Conservation (phyloP, 1,140 invertebrate genomes). For the Tetragonula clypearis region DNA sequence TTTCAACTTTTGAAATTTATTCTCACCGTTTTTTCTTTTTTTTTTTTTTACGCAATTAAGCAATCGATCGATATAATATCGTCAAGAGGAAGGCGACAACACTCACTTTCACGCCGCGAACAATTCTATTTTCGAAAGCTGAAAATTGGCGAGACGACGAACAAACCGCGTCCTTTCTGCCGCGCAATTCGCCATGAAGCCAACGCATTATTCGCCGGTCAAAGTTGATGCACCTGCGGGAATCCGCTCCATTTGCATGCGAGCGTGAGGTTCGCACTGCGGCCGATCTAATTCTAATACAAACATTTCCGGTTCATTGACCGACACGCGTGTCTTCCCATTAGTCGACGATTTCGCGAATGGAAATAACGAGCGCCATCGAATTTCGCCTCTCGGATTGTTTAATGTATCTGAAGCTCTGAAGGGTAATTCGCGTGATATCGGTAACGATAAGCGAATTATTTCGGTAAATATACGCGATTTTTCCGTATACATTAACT, state of each 20-base stretch:
- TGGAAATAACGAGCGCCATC: neutral
- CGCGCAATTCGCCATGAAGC: conserved; percentile 3
- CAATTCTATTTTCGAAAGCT: neutral
- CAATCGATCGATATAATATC: neutral
- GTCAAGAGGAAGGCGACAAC: neutral
- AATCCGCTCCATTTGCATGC: conserved; percentile 34
- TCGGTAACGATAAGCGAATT: neutral
- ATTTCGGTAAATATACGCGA: neutral
- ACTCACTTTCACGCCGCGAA: neutral
- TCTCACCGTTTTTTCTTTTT: too few species aligned
- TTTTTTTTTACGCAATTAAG: too few species aligned
- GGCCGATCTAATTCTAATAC: conserved; percentile 44
- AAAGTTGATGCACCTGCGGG: conserved; percentile 53
- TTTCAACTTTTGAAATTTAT: neutral
- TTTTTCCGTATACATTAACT: neutral
- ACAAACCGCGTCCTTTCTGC: neutral
- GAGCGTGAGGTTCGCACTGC: neutral
- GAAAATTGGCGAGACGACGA: neutral
- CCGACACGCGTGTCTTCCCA: neutral
- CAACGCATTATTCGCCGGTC: conserved; percentile 37
- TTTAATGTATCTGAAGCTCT: neutral
- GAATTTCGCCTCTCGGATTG: neutral
- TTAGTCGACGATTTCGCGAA: conserved; percentile 27
- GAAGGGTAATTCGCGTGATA: neutral
- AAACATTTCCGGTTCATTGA: conserved; percentile 48